Conservation (phyloP, 2,888 invertebrate species). For the Itoplectis maculator region DNA sequence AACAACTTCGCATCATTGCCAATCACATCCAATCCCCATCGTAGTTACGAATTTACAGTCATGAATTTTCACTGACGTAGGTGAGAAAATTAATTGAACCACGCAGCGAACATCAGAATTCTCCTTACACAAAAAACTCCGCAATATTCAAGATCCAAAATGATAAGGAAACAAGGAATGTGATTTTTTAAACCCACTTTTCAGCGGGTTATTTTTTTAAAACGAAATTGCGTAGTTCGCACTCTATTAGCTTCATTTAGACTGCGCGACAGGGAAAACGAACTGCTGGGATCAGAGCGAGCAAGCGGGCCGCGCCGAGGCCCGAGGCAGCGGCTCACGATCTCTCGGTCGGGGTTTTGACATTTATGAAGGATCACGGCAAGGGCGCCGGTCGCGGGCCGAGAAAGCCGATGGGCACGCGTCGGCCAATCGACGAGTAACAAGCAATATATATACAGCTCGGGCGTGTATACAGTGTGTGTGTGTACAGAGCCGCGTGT, state of each 20-base stretch:
- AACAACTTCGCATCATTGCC: too few relatives aligned
- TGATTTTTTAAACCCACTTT: background rate
- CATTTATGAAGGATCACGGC: conserved; percentile 66
- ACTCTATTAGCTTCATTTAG: conserved; percentile 66
- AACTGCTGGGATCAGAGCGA: conserved; percentile 36
- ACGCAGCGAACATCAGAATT: too few relatives aligned
- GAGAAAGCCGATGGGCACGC: conserved; percentile 64
- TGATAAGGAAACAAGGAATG: background rate
- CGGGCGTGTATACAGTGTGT: conserved; percentile 21
- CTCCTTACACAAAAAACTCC: too few relatives aligned
- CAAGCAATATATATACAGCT: conserved; percentile 81
- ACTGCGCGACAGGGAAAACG: conserved; percentile 52
- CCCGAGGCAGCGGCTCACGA: conserved; percentile 60
- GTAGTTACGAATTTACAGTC: too few relatives aligned
- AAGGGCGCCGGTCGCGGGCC: conserved; percentile 62
- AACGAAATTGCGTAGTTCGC: conserved; percentile 51
- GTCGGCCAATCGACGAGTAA: conserved; percentile 74
- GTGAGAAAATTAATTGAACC: background rate
- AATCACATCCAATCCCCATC: background rate
- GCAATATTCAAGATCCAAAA: background rate
- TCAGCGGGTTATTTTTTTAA: conserved; percentile 26
- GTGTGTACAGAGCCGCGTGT: conserved; percentile 73
- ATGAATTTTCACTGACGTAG: background rate
- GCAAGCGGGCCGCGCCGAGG: conserved; percentile 16
- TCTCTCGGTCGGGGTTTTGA: conserved; percentile 61